Percentiles rank a stretch among this genome's conserved stretches.
These are phyloP conservation scores for Rafetus swinhoei DNA, from an alignment of 2,113 vertebrate species.

Conservation along the genomic window DNA sequence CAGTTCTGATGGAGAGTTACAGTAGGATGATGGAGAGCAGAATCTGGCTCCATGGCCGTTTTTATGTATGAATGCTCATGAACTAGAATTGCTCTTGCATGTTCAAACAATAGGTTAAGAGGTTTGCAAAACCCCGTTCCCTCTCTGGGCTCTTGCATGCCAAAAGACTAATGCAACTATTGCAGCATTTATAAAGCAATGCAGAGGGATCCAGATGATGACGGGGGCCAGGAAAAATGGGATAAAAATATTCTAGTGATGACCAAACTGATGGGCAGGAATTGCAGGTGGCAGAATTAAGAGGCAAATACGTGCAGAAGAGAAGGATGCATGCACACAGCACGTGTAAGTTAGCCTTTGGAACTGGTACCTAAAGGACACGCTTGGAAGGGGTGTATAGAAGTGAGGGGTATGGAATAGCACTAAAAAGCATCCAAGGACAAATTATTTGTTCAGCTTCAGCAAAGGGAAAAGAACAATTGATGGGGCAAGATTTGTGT, in stretches of 20 bases:
- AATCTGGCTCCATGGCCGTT: not conserved
- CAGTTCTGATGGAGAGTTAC: not conserved
- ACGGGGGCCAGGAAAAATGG: not conserved
- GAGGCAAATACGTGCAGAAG: not conserved
- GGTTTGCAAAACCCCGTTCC: not conserved
- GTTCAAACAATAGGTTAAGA: not conserved
- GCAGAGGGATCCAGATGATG: not conserved
- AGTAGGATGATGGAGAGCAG: not conserved
- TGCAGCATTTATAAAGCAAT: not conserved
- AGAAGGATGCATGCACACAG: not conserved
- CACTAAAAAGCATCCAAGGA: not conserved
- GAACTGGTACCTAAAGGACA: not conserved
- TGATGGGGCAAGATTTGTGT: not conserved
- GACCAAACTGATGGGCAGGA: not conserved
- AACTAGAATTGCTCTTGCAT: not conserved
- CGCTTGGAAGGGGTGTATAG: not conserved
- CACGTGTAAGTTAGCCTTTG: not conserved
- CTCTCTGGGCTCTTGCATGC: accelerated
- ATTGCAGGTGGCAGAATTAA: not conserved
- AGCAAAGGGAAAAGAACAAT: not conserved
- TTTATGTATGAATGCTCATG: not conserved
- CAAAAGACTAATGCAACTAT: not conserved
- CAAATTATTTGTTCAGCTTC: not conserved
- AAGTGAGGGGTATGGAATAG: not conserved
- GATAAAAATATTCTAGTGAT: not conserved